These are phyloP conservation scores for Homalodisca vitripennis DNA, from an alignment of 1,140 invertebrate genomes.

Conservation along the genomic window DNA sequence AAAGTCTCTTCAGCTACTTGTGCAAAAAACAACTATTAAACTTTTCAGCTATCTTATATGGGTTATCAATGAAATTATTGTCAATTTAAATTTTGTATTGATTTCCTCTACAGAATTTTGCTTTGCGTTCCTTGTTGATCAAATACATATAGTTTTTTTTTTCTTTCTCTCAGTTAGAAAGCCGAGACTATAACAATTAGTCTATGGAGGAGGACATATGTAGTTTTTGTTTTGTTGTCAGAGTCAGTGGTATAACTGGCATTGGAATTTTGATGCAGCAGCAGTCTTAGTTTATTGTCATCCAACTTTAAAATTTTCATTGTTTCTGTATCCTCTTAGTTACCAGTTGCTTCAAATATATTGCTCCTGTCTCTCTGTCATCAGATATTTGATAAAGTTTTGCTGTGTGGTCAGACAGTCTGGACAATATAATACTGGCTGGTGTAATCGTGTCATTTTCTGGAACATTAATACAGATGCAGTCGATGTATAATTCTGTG, in stretches of 20 bases:
- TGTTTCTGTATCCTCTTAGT: not conserved
- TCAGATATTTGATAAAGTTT: not conserved
- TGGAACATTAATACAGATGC: not conserved
- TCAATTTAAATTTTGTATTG: not conserved
- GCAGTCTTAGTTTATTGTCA: slow-evolving; percentile 13
- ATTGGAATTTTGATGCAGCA: not conserved
- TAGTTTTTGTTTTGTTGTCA: not conserved
- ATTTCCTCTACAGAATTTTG: not conserved
- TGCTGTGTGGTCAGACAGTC: slow-evolving; percentile 5
- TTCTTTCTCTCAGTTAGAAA: too few relatives aligned
- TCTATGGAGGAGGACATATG: not conserved
- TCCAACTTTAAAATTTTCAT: not conserved
- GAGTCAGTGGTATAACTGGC: not conserved
- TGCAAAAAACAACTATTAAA: not conserved
- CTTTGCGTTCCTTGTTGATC: not conserved
- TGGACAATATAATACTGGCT: not conserved
- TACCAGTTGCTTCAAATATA: not conserved
- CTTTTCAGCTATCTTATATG: not conserved
- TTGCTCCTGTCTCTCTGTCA: not conserved
- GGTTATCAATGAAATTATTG: not conserved
- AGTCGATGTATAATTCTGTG: not conserved
- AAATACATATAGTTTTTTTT: too few relatives aligned
- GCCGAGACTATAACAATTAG: too few relatives aligned
- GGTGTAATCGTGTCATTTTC: not conserved
- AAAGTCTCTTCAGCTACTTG: not conserved